These are phyloP conservation scores for Neotoxoptera formosana DNA, from an alignment of 1,140 invertebrate species.

Conservation along the genomic window DNA sequence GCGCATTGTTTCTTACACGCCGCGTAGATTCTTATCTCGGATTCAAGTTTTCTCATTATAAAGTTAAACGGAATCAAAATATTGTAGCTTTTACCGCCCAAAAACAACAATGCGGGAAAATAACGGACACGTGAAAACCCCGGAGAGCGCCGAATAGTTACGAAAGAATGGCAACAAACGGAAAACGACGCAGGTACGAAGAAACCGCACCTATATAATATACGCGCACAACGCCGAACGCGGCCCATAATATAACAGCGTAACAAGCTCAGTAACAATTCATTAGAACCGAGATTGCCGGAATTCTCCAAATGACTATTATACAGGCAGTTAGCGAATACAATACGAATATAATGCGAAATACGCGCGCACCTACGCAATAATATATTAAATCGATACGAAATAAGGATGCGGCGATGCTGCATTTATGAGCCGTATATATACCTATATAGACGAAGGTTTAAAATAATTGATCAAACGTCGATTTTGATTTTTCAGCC, in stretches of 20 bases:
- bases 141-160: constrained; percentile 22
- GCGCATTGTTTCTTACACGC: constrained; percentile 35
- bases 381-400: constrained; percentile 11
- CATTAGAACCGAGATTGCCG: neutral
- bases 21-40: constrained; percentile 41
- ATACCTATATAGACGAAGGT: neutral
- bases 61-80: constrained; percentile 56
- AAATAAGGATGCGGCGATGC: neutral
- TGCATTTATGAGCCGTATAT: neutral
- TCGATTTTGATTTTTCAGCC: neutral
- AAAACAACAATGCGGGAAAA: constrained; percentile 48
- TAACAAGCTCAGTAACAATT: constrained; percentile 30
- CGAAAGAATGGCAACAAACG: constrained; percentile 45
- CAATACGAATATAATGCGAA: constrained; percentile 2
- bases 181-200: neutral
- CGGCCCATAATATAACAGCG: neutral
- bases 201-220: too few relatives aligned
- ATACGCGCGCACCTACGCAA: neutral
- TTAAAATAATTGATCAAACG: neutral
- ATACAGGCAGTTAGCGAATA: neutral
- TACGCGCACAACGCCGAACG: neutral
- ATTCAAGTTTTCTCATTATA: constrained; percentile 58
- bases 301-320: neutral
- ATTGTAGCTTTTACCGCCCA: constrained; percentile 37
- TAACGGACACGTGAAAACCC: constrained; percentile 42